Conservation (phyloP, 1,140 invertebrate species). For the Drosophila lacteicornis region DNA sequence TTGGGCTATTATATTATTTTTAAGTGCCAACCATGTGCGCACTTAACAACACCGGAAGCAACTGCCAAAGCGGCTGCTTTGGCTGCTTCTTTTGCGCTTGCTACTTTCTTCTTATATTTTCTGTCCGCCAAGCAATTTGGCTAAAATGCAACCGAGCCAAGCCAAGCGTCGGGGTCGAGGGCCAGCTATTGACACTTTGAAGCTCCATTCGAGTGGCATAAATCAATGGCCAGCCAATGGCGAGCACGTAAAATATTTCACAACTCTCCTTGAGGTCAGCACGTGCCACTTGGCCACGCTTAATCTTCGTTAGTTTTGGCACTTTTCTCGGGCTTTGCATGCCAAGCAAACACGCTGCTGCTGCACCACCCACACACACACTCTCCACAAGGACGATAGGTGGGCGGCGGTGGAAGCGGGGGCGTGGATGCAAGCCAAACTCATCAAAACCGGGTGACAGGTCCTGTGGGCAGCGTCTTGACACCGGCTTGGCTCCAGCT, state of each 20-base stretch:
- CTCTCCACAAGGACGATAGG: background rate
- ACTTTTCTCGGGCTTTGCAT: conserved; percentile 78
- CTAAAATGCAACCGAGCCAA: conserved; percentile 71
- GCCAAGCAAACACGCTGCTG: conserved; percentile 65
- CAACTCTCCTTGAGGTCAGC: conserved; percentile 70
- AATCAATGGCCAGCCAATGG: conserved; percentile 79
- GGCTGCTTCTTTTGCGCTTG: conserved; percentile 1
- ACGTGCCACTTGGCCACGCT: conserved; percentile 77
- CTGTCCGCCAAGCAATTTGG: conserved; percentile 66
- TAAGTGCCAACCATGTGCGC: conserved; percentile 76
- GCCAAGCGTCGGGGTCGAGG: conserved; percentile 22
- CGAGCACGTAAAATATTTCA: conserved; percentile 78
- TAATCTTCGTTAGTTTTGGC: conserved; percentile 81
- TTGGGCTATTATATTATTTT: conserved; percentile 78
- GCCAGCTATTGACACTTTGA: conserved; percentile 77
- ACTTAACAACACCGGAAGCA: conserved; percentile 80
- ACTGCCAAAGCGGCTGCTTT: conserved; percentile 32
- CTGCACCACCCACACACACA: background rate
- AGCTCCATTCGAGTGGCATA: conserved; percentile 78
- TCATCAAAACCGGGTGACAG: conserved; percentile 63
- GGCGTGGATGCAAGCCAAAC: conserved; percentile 56
- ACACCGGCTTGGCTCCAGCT: conserved; percentile 27
- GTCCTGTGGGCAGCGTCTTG: conserved; percentile 32
- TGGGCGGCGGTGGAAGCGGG: background rate
- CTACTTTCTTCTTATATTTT: conserved; percentile 8